Conservation (phyloP, 2,113 vertebrate genomes). For the Carassius auratus region DNA sequence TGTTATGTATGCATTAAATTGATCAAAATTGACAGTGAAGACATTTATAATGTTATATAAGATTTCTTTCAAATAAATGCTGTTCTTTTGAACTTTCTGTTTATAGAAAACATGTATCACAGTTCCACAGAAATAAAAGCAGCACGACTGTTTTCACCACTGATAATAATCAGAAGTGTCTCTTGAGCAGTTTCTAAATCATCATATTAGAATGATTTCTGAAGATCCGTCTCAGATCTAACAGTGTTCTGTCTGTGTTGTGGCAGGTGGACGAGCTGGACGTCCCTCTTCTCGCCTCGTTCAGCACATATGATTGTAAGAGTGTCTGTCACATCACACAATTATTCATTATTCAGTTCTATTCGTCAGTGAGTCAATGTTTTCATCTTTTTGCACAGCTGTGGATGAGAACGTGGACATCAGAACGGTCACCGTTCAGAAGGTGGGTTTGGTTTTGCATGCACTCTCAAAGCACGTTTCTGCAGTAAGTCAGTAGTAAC, state of each 20-base stretch:
- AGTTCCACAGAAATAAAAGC: background rate
- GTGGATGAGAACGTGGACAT: background rate
- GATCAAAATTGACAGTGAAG: too few relatives aligned
- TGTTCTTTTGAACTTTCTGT: too few relatives aligned
- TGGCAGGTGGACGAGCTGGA: conserved; percentile 30
- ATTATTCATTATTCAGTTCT: background rate
- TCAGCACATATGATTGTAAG: conserved; percentile 35
- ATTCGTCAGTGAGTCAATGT: conserved; percentile 4
- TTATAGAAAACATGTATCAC: too few relatives aligned
- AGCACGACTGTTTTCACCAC: background rate
- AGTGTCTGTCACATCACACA: background rate
- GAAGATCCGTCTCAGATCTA: background rate
- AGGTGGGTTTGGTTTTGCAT: conserved; percentile 17
- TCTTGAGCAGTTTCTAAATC: background rate
- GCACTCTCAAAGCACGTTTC: background rate
- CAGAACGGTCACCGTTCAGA: conserved; percentile 42
- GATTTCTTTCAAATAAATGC: too few relatives aligned
- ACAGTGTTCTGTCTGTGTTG: background rate
- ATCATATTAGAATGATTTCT: background rate
- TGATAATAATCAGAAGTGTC: background rate
- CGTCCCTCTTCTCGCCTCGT: background rate
- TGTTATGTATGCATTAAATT: too few relatives aligned
- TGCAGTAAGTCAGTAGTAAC: background rate
- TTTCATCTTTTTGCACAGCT: conserved; percentile 35
- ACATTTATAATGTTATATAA: too few relatives aligned